Evolutionary conservation across 2,113 vertebrate species (phyloP).

Genomic region (Polypterus senegalus): DNA sequence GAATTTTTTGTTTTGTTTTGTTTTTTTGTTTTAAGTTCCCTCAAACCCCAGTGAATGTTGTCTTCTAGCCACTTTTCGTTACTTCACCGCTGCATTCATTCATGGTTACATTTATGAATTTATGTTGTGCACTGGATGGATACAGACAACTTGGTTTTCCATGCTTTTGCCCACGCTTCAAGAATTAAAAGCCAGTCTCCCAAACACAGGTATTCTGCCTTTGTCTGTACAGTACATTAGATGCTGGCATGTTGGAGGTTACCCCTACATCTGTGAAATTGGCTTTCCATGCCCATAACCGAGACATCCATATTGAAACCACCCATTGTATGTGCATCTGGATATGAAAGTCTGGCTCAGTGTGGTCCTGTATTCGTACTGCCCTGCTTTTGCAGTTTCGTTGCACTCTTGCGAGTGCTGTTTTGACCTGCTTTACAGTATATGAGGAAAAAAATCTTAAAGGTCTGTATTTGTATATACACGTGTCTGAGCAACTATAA

Average conservation of each 20-base stretch:
- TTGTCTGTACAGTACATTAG: conserved; percentile 79
- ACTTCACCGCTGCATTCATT: conserved; percentile 15
- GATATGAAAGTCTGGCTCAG: conserved; percentile 58
- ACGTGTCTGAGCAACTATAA: conserved; percentile 96
- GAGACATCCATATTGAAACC: conserved; percentile 59
- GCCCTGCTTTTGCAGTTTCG: conserved; percentile 58
- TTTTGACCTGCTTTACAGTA: conserved; percentile 88
- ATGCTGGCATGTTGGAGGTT: conserved; percentile 78
- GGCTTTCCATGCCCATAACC: conserved; percentile 57
- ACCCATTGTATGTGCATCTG: conserved; percentile 67
- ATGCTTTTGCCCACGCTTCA: conserved; percentile 71
- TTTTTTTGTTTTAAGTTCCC: conserved; percentile 27
- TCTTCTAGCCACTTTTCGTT: conserved; percentile 12
- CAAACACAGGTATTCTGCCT: conserved; percentile 72
- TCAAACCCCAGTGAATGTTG: conserved; percentile 18
- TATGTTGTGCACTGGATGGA: no score
- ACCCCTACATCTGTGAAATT: conserved; percentile 60
- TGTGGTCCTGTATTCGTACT: conserved; percentile 62
- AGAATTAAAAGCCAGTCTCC: conserved; percentile 69
- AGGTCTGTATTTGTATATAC: conserved; percentile 98
- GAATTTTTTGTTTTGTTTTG: neutral
- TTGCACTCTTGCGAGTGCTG: conserved; percentile 73
- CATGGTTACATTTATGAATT: neutral
- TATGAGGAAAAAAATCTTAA: conserved; percentile 71
- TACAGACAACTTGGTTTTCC: conserved; percentile 53